Evolutionary conservation across 1,140 invertebrate genomes (phyloP).

Genomic region (Harpegnathos saltator): DNA sequence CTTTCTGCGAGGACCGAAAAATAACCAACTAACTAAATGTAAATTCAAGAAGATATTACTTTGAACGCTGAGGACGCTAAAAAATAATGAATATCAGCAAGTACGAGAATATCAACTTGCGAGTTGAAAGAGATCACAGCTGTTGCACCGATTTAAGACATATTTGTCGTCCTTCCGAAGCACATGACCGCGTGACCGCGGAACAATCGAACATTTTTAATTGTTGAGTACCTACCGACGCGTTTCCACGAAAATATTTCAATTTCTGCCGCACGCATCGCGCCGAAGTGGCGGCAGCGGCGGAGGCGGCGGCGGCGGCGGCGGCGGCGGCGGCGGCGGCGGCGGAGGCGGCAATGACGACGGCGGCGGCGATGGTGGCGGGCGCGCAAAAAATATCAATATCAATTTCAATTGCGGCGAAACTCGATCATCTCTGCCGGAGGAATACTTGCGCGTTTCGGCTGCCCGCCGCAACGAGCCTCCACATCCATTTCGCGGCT

Average conservation of each 20-base stretch:
- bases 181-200: too few relatives aligned
- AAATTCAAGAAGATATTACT: background rate
- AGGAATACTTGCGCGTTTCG: constrained; percentile 76
- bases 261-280: constrained; percentile 15
- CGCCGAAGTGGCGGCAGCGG: background rate
- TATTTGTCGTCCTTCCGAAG: too few relatives aligned
- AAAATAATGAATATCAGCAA: too few relatives aligned
- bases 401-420: constrained; percentile 81
- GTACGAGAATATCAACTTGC: too few relatives aligned
- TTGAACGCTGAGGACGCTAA: too few relatives aligned
- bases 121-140: too few relatives aligned
- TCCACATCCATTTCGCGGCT: constrained; percentile 74
- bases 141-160: too few relatives aligned
- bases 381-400: constrained; percentile 71
- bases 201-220: constrained; percentile 9
- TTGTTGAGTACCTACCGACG: background rate
- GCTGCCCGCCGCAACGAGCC: constrained; percentile 62
- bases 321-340: background rate
- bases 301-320: too few relatives aligned
- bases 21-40: background rate
- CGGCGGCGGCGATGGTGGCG: background rate
- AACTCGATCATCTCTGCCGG: constrained; percentile 77
- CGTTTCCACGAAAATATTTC: constrained; percentile 46
- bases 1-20: background rate
- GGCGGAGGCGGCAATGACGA: too few relatives aligned